phyloP scores from a whole-genome alignment of 2,888 invertebrate genomes.

The Opisthograptis luteolata region DNA sequence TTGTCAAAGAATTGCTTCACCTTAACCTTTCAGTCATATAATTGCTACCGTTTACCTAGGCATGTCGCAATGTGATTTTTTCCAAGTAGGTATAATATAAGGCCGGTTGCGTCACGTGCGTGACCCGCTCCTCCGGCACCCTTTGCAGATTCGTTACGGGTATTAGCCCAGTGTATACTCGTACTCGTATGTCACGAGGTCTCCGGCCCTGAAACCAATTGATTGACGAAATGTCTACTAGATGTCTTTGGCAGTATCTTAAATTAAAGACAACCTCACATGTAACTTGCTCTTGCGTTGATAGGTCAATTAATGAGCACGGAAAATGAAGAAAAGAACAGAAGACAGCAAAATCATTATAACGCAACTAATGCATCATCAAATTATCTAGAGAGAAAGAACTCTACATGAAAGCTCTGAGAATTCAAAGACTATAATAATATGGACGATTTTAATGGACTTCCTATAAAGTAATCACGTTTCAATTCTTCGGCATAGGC shows the following conservation, averaged over 20 bases:
- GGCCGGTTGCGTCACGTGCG: slow-evolving; percentile 51
- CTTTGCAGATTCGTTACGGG: slow-evolving; percentile 60
- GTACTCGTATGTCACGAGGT: slow-evolving; percentile 43
- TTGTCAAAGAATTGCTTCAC: slow-evolving; percentile 6
- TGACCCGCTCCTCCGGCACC: slow-evolving; percentile 52
- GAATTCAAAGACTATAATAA: not conserved
- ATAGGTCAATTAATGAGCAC: not conserved
- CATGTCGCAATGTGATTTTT: slow-evolving; percentile 45
- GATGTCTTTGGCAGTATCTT: not conserved
- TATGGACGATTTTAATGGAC: not conserved
- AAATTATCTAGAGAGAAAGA: not conserved
- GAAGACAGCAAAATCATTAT: no score
- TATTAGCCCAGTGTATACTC: slow-evolving; percentile 51
- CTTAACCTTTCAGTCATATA: slow-evolving; percentile 28
- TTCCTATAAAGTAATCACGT: not conserved
- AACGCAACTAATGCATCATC: not conserved
- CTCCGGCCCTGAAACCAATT: slow-evolving; percentile 29
- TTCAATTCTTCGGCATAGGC: not conserved
- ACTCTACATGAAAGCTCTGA: not conserved
- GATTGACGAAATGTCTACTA: slow-evolving; percentile 12
- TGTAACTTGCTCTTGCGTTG: not conserved
- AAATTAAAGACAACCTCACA: not conserved
- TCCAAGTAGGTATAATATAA: slow-evolving; percentile 49
- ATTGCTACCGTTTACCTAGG: slow-evolving; percentile 31
- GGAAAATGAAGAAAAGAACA: no score